phyloP scores from a whole-genome alignment of 2,113 vertebrate genomes.

The Heteronetta atricapilla region DNA sequence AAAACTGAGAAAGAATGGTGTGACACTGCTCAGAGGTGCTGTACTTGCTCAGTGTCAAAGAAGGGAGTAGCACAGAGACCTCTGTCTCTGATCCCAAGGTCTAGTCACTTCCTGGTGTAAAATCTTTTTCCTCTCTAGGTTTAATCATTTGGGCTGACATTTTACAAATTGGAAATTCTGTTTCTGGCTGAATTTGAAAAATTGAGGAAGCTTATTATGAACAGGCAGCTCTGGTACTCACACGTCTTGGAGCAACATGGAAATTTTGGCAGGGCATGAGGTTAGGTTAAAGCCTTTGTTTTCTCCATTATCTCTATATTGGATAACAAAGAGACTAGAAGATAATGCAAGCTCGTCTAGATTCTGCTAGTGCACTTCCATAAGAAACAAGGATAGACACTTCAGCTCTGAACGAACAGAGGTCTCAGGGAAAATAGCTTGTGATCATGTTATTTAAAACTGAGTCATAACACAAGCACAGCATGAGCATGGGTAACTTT shows the following conservation, averaged over 20 bases:
- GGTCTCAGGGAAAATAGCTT: neutral
- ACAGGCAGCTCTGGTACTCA: neutral
- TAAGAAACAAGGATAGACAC: neutral
- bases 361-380: neutral
- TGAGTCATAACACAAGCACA: neutral
- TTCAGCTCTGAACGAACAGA: neutral
- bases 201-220: neutral
- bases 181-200: neutral
- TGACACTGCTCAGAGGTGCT: neutral
- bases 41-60: neutral
- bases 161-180: neutral
- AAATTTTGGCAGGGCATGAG: neutral
- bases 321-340: neutral
- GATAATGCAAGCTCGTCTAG: neutral
- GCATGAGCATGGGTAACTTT: neutral
- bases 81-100: neutral
- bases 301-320: neutral
- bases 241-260: neutral
- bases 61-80: neutral
- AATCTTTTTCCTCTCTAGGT: neutral
- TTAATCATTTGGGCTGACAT: neutral
- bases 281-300: neutral
- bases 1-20: neutral
- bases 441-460: neutral
- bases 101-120: neutral